Base-by-base conservation (phyloP, 2,797 vertebrate species). In the Siniperca undulata region DNA sequence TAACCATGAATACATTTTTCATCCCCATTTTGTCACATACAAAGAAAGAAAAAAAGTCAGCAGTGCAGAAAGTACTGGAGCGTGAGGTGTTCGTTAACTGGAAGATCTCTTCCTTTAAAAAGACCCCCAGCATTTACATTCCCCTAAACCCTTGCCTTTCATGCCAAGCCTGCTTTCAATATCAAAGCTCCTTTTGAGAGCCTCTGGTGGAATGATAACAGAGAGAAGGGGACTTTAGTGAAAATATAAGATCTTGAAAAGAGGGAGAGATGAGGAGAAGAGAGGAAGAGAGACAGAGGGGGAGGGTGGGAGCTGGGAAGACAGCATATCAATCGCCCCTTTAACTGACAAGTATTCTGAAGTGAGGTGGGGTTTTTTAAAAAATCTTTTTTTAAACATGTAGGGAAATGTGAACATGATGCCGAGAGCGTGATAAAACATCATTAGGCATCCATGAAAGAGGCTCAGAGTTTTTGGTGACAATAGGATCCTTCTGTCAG, bases 121-220 rank as follows among this genome's bases (percentile, higher is more conserved):
- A 91, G 89, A 90, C 93, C 91, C 86, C 91, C 85, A 91, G 91
- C 92, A 93, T 96, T 94, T 95, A 92, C 93, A 94, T 95, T 93
- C 92, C 82, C 90, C 92, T 92, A 93, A 94, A 93, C 89, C 92
- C 88, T 82, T 72, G 87, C 91, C 94, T 95, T 95, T 95, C 92
- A 95, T 93, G 90, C 90, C 88, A 55, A 89, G 90, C 88, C 94
- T 95, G 89, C 92, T 96, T 95, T 95, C 94, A 96, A 95, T 95
- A 95, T 95, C 94, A 96, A 96, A 95, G 95, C 91, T 88, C 67
- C 93, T 93, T 93, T 93, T 85, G 92, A 93, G 94, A 91, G 92
- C 92, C 93, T 94, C 94, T 93, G 91, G 93, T 93, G 93, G 91
- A 94, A 95, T 89, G 91, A 95, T 95, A 94, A 94, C 92, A 94